A percentile compares a stretch with the other conserved stretches of the same genome.
These are phyloP conservation scores for Discoglossus pictus DNA, from an alignment of 2,797 vertebrate species.

Conservation along the genomic window DNA sequence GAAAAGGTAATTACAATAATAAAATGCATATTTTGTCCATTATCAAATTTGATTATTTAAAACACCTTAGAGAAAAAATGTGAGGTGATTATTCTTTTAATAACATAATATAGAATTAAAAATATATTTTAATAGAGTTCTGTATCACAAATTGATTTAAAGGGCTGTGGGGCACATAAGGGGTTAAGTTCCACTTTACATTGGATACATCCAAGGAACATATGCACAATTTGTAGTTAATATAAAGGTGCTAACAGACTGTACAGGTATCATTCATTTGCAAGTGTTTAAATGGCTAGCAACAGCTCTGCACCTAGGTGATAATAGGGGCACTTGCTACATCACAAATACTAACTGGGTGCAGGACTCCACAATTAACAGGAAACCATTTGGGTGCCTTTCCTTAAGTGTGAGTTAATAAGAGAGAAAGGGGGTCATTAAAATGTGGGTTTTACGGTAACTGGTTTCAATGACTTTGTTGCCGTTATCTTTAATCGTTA, in stretches of 20 bases:
- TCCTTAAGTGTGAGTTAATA: constrained; percentile 6
- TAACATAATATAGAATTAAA: no score
- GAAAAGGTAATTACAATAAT: no score
- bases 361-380: constrained; percentile 26
- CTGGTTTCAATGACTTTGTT: no score
- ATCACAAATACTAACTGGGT: constrained; percentile 35
- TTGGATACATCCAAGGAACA: constrained; percentile 14
- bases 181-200: constrained; percentile 28
- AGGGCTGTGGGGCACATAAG: background rate
- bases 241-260: constrained; percentile 40
- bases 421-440: no score
- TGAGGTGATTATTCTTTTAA: no score
- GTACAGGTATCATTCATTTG: background rate
- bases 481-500: no score
- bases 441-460: no score
- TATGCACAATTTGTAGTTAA: constrained; percentile 12
- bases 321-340: constrained; percentile 48
- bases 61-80: no score
- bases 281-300: constrained; percentile 19
- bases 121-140: no score
- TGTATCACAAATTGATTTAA: no score
- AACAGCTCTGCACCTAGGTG: constrained; percentile 35
- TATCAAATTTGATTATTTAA: no score
- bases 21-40: no score
- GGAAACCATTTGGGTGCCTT: constrained; percentile 42